Conservation (phyloP, 2,888 invertebrate genomes). For the Omphaloscelis lunosa region DNA sequence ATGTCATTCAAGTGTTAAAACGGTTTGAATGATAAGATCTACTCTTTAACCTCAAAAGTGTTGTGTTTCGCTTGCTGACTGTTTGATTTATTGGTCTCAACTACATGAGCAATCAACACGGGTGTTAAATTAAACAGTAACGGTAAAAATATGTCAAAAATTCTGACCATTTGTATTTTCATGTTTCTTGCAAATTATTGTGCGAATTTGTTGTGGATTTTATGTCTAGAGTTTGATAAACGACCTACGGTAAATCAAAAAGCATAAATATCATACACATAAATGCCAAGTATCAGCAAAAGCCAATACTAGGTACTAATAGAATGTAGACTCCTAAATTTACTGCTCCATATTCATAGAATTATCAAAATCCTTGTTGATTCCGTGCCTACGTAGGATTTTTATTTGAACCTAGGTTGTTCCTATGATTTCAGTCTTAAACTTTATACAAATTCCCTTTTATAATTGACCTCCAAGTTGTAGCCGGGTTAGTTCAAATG, state of each 20-base stretch:
- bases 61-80: slow-evolving; percentile 56
- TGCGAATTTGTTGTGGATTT: neutral
- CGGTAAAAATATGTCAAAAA: slow-evolving; percentile 6
- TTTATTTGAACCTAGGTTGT: neutral
- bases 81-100: slow-evolving; percentile 45
- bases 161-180: neutral
- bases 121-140: slow-evolving; percentile 25
- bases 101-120: slow-evolving; percentile 36
- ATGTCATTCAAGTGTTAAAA: slow-evolving; percentile 57
- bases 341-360: slow-evolving; percentile 5
- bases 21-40: slow-evolving; percentile 52
- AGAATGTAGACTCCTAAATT: neutral
- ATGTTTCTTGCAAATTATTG: neutral
- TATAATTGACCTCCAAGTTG: neutral
- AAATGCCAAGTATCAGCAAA: neutral
- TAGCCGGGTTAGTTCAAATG: neutral
- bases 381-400: neutral
- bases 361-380: neutral
- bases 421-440: too few species aligned
- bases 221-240: neutral
- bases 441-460: neutral
- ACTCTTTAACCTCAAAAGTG: slow-evolving; percentile 56
- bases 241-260: too few species aligned
- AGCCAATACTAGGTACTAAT: neutral
- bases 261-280: neutral